Base-by-base conservation (phyloP, 2,888 invertebrate genomes). In the Stenichneumon culpator region DNA sequence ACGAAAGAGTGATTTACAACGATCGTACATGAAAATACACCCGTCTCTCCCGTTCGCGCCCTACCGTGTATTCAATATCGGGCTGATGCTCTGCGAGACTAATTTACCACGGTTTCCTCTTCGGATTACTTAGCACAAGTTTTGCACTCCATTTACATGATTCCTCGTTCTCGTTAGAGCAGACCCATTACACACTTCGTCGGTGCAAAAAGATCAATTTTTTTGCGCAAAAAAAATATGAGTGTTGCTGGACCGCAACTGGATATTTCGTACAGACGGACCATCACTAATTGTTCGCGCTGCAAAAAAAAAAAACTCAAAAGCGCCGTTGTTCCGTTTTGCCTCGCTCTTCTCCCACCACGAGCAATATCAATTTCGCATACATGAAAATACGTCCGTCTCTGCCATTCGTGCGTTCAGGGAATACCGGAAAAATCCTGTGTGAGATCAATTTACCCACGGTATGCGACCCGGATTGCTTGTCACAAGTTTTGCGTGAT, bases 1-100 rank as follows among this genome's bases (percentile, higher is more conserved):
- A 82, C 32, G 82, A 82, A 82, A 82, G 77, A 77, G 52, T 77
- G 77, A 82, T 82, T 82, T 77, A 82, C 77, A 75, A 36, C 52
- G 36, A 73, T 63, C 63, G 28, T 28, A 32, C 68, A 32, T 32
- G 82, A 54, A 77, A 54, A 77, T 82, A 22, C 70, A 39, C 75
- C 39, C 50, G 16, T 39, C 65, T 70, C n/a, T 70, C 54, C 47
- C 32, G 65, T 25, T 44, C 22, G 25, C 25, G 39, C 47, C 44
- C 47, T 28, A 28, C 32, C 63, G 28, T 32, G 32, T 32, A 32
- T 63, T 28, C 28, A 63, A 32, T 63, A 25, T 32, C 28, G 16
- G 28, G 32, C 25, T 63, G 14, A 63, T 32, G 63, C 32, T 63
- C 28, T 9, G n/a, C 16, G 63, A 63, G 63, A 63, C 28, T 16